A percentile compares a stretch with the other conserved stretches of the same genome.
Conservation (phyloP, 2,113 vertebrate species). For the Mustelus asterias region DNA sequence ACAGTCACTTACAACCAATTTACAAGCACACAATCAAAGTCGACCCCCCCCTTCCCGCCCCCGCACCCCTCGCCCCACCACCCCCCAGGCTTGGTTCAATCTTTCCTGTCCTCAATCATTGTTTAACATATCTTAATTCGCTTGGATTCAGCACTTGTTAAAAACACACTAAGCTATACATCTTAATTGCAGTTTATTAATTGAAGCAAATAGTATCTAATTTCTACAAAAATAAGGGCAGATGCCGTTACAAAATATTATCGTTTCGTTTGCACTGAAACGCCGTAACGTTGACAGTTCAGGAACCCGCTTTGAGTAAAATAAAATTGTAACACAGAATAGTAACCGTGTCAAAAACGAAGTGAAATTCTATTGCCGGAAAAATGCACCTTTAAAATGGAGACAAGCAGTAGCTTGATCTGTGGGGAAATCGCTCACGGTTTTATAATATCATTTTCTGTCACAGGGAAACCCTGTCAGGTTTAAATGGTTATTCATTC, state of each 20-base stretch:
- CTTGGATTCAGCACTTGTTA: constrained; percentile 14
- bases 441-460: constrained; percentile 31
- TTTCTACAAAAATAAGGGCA: not conserved
- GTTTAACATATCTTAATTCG: constrained; percentile 34
- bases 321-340: not conserved
- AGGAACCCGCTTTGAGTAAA: not conserved
- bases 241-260: not conserved
- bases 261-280: not conserved
- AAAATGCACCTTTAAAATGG: not conserved
- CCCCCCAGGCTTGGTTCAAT: constrained; percentile 23
- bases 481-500: constrained; percentile 39
- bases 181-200: constrained; percentile 7
- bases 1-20: constrained; percentile 21
- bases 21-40: not conserved
- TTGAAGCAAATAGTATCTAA: constrained; percentile 24
- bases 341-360: not conserved
- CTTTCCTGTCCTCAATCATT: constrained; percentile 13
- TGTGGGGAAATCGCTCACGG: not conserved
- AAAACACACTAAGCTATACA: constrained; percentile 23
- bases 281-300: not conserved
- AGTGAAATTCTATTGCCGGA: not conserved
- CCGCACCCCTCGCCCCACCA: not conserved
- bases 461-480: constrained; percentile 39
- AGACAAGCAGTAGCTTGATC: not conserved
- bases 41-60: too few relatives aligned